Evolutionary conservation across 2,888 invertebrate genomes (phyloP).

Genomic region (Acrobasis repandana): DNA sequence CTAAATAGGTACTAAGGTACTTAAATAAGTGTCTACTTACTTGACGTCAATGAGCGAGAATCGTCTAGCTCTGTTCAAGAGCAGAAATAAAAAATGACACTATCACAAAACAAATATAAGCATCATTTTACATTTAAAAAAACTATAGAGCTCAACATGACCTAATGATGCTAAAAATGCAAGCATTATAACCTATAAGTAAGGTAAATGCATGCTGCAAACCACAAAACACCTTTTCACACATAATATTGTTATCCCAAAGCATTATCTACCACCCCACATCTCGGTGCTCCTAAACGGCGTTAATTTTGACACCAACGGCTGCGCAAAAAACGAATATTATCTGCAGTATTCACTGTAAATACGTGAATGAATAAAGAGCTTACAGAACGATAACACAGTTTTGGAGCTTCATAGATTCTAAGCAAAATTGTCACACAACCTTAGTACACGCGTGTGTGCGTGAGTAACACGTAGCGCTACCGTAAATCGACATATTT

Average conservation of each 20-base stretch:
- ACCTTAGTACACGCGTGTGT: no score
- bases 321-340: slow-evolving; percentile 66
- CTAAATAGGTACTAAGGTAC: no score
- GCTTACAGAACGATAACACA: background rate
- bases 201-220: background rate
- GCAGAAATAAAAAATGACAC: no score
- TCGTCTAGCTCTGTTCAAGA: no score
- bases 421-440: no score
- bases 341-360: slow-evolving; percentile 74
- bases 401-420: slow-evolving; percentile 37
- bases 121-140: no score
- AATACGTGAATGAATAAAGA: slow-evolving; percentile 52
- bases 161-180: background rate
- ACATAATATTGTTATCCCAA: slow-evolving; percentile 14
- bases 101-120: no score
- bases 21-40: no score
- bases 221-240: slow-evolving; percentile 18
- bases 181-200: background rate
- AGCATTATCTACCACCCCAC: slow-evolving; percentile 17
- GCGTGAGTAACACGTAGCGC: no score
- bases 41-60: no score
- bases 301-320: slow-evolving; percentile 75
- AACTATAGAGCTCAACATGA: no score
- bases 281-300: slow-evolving; percentile 46
- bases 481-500: no score